These are phyloP conservation scores for Nemurella pictetii DNA, from an alignment of 2,888 invertebrate genomes.

Conservation along the genomic window DNA sequence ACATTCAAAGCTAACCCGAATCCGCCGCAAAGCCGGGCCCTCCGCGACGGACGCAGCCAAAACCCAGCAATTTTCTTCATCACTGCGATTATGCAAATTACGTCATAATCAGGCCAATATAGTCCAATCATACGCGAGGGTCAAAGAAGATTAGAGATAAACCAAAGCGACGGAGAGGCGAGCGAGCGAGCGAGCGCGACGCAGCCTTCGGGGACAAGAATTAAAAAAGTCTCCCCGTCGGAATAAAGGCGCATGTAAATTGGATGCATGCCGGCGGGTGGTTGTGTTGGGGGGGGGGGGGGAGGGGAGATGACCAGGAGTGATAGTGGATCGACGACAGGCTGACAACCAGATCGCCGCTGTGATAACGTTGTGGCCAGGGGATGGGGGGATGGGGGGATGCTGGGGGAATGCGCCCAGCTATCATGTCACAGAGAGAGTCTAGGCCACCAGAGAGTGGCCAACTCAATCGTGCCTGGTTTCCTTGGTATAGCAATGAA, in stretches of 20 bases:
- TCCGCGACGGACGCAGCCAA: not conserved
- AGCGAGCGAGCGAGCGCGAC: not conserved
- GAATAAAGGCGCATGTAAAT: not conserved
- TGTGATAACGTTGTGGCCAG: not conserved
- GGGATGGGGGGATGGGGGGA: too few relatives aligned
- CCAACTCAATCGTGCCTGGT: too few relatives aligned
- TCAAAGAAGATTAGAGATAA: not conserved
- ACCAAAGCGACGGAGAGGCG: not conserved
- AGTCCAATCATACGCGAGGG: not conserved
- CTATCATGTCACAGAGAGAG: too few relatives aligned
- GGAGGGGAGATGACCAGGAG: slow-evolving; percentile 23
- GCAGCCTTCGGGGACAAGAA: not conserved
- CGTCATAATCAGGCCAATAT: not conserved
- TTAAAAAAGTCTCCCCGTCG: not conserved
- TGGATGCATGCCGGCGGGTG: not conserved
- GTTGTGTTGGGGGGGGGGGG: not conserved
- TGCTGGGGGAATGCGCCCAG: too few relatives aligned
- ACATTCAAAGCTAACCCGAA: not conserved
- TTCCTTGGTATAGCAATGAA: too few relatives aligned
- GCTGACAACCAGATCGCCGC: slow-evolving; percentile 6
- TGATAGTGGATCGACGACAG: slow-evolving; percentile 31
- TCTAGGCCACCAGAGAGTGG: too few relatives aligned
- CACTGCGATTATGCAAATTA: not conserved
- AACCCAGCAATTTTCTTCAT: not conserved
- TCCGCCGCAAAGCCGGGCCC: not conserved